These are phyloP conservation scores for Psococerastis gibbosa DNA, from an alignment of 2,888 invertebrate species.

Conservation along the genomic window DNA sequence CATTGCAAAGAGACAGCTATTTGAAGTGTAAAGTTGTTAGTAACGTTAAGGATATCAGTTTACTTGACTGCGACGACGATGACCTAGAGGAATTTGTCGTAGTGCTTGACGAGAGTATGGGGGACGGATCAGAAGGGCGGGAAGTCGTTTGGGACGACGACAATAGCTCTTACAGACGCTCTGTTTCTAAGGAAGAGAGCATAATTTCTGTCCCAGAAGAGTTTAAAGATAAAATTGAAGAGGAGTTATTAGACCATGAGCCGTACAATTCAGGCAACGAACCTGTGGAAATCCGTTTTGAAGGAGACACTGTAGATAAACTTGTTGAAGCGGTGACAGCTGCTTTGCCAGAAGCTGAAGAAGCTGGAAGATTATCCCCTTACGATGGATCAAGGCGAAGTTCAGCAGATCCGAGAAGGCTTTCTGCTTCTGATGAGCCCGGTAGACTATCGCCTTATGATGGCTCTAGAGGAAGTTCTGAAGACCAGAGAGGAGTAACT, in stretches of 20 bases:
- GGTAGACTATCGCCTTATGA: constrained; percentile 8
- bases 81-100: constrained; percentile 7
- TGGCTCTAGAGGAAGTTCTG: constrained; percentile 1
- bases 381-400: constrained; percentile 4
- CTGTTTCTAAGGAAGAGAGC: constrained; percentile 8
- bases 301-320: not conserved
- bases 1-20: not conserved
- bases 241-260: not conserved
- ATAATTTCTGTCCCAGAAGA: constrained; percentile 6
- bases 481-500: not conserved
- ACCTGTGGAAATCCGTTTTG: not conserved
- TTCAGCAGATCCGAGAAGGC: not conserved
- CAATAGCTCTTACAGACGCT: not conserved
- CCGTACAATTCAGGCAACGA: not conserved
- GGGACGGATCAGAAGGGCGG: not conserved
- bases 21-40: constrained; percentile 2
- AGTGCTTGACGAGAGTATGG: not conserved
- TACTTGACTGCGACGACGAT: not conserved
- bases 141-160: constrained; percentile 3
- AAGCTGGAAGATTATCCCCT: not conserved
- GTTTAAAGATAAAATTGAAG: constrained; percentile 7
- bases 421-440: not conserved
- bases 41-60: not conserved
- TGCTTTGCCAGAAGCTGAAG: not conserved
- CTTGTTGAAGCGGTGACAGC: not conserved